Base-by-base conservation (phyloP, 1,140 invertebrate species). In the Homarus americanus region DNA sequence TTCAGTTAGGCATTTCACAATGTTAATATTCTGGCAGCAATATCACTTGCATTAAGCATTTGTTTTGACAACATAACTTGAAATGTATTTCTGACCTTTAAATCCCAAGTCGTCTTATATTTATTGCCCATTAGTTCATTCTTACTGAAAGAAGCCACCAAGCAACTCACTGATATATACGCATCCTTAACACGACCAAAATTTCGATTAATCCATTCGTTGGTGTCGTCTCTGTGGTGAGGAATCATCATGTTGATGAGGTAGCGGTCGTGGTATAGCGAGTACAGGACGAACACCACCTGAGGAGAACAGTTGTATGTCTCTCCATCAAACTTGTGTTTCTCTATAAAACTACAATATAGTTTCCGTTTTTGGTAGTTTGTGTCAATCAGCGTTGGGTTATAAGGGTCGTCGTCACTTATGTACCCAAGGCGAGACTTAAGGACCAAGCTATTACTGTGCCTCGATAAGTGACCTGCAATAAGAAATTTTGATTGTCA, bases 211-310 rank as follows among this genome's bases (percentile, higher is more conserved):
- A 58, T 38, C 44, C 44, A 63, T 41, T 82, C 79, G 36, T 82
- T 82, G 17, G 79, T 82, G 44, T 82, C 79, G 2, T 82, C 79
- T 36, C 79, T 82, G 28, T n/a, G 34, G 44, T 34, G 53, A 58
- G 79, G 79, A 36, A 82, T 58, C 15, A 82, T 34, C 0, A 82
- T 53, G 79, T 82, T 82, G 79, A 82, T 53, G 79, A 82, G 79
- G 79, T 82, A 82, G 49, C 38, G 44, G 9, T 82, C 79, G 24
- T 82, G 79, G 28, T 82, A 53, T 7, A 82, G 49, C 32, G 79
- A 82, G 49, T 63, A 82, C 5, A 82, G 32, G 15, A 82, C 79
- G 0, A 58, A 49, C 28, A 82, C 49, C 32, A 82, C 79, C 32
- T 82, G 79, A 28, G 79, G 79, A 24, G 79, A 82, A 24, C 79